A percentile compares a stretch with the other conserved stretches of the same genome.
Conservation (phyloP, 2,113 vertebrate species). For the Podiceps cristatus region DNA sequence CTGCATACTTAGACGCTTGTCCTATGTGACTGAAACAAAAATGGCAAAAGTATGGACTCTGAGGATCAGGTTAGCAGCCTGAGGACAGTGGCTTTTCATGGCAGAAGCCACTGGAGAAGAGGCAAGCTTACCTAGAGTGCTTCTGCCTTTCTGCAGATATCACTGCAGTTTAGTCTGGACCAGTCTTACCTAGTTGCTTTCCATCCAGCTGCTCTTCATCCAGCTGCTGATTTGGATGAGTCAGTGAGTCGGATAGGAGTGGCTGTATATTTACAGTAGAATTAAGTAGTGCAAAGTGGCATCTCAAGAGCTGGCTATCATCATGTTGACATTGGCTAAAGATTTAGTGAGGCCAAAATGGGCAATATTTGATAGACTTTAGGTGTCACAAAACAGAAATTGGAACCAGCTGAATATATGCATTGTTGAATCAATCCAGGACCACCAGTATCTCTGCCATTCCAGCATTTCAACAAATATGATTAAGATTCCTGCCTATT, state of each 20-base stretch:
- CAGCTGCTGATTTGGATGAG: not conserved
- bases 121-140: not conserved
- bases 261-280: not conserved
- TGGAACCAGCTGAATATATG: not conserved
- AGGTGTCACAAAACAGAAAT: not conserved
- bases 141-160: not conserved
- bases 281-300: not conserved
- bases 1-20: not conserved
- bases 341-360: not conserved
- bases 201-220: not conserved
- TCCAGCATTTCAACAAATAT: not conserved
- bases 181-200: not conserved
- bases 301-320: not conserved
- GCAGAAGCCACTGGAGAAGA: not conserved
- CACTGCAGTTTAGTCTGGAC: not conserved
- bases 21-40: not conserved
- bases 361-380: not conserved
- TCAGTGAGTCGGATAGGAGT: not conserved
- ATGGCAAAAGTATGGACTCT: not conserved
- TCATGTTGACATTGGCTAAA: not conserved
- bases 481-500: not conserved
- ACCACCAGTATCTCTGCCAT: not conserved
- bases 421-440: not conserved
- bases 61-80: not conserved
- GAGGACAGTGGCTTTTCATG: not conserved